These are phyloP conservation scores for Melieria omissa DNA, from an alignment of 2,888 invertebrate species.

Conservation along the genomic window DNA sequence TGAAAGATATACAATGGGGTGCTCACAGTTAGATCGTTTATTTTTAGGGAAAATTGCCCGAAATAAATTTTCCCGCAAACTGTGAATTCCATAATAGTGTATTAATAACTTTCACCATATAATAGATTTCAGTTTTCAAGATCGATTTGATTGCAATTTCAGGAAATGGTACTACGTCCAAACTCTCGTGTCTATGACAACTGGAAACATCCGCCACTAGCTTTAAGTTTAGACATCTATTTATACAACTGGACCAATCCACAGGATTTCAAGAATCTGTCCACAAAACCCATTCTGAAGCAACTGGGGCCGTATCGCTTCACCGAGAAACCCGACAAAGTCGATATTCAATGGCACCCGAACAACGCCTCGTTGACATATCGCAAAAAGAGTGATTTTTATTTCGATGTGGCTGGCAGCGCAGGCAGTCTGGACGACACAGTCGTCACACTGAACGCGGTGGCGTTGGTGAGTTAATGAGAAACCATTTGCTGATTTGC, in stretches of 20 bases:
- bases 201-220: constrained; percentile 77
- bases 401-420: constrained; percentile 67
- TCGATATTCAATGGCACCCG: constrained; percentile 78
- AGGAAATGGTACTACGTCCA: constrained; percentile 76
- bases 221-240: constrained; percentile 75
- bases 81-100: no score
- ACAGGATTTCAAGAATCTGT: constrained; percentile 71
- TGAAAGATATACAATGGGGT: no score
- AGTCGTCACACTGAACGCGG: constrained; percentile 72
- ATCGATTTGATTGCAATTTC: no score
- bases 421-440: constrained; percentile 50
- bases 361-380: constrained; percentile 80
- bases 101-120: no score
- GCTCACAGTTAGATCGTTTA: no score
- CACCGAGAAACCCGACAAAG: constrained; percentile 74
- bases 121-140: no score
- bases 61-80: no score
- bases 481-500: neutral
- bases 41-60: no score
- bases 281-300: constrained; percentile 70
- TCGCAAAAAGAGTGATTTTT: constrained; percentile 75
- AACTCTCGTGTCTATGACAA: constrained; percentile 72
- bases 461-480: constrained; percentile 76
- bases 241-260: constrained; percentile 87
- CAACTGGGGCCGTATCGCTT: constrained; percentile 75